Conservation (phyloP, 37 sponge, comb jelly and placozoan genomes). For the Mnemiopsis leidyi region DNA sequence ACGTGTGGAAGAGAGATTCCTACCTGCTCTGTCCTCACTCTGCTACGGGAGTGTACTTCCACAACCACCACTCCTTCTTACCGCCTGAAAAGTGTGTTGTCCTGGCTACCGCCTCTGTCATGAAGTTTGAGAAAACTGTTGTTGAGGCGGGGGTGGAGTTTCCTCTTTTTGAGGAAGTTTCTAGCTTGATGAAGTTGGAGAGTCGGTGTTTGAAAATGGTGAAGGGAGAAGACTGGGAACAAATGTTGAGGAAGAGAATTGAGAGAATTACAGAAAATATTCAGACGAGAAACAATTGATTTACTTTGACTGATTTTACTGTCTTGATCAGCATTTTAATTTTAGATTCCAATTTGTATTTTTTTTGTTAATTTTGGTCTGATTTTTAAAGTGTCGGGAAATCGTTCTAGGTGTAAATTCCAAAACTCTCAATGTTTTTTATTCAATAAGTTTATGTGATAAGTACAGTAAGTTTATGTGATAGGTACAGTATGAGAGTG, state of each 20-base stretch:
- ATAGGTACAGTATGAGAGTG: too few species aligned
- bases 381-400: too few species aligned
- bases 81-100: slow-evolving; percentile 31
- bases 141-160: slow-evolving; percentile 50
- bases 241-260: slow-evolving; percentile 50
- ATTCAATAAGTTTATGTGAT: too few species aligned
- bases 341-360: too few species aligned
- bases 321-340: too few species aligned
- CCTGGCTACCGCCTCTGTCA: slow-evolving; percentile 71
- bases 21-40: slow-evolving; percentile 77
- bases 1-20: slow-evolving; percentile 35
- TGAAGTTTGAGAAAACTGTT: slow-evolving; percentile 71
- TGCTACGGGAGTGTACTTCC: slow-evolving; percentile 67
- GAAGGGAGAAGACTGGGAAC: slow-evolving; percentile 72
- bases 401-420: too few species aligned
- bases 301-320: too few species aligned
- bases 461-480: too few species aligned
- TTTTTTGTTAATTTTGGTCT: too few species aligned
- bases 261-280: not conserved
- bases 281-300: too few species aligned
- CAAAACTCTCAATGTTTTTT: too few species aligned
- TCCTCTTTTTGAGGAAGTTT: not conserved
- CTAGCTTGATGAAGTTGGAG: not conserved
- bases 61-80: not conserved
- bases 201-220: slow-evolving; percentile 54